Evolutionary conservation across 2,797 vertebrate species (phyloP).

Genomic region (Chaetodon trifasciatus): DNA sequence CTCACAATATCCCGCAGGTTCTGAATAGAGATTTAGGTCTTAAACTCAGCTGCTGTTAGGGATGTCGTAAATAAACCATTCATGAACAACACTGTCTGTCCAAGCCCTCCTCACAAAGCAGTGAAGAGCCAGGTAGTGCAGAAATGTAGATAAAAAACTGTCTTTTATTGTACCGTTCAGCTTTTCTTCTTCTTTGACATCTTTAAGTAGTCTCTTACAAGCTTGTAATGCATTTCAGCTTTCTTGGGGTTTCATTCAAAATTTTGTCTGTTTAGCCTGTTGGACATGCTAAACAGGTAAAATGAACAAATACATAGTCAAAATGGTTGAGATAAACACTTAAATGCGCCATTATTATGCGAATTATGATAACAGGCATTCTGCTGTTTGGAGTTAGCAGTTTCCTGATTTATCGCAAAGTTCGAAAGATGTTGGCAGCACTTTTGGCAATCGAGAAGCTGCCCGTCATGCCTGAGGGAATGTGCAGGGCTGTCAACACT

Average conservation of each 20-base stretch:
- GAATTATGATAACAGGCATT: too few species aligned
- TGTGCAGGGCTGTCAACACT: too few species aligned
- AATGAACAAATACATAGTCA: neutral
- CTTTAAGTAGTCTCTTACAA: neutral
- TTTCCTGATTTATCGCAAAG: too few species aligned
- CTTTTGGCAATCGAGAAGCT: too few species aligned
- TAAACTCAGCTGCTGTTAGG: slow-evolving; percentile 58
- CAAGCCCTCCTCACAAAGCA: slow-evolving; percentile 19
- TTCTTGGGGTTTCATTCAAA: neutral
- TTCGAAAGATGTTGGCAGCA: too few species aligned
- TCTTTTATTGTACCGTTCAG: neutral
- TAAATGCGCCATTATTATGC: neutral
- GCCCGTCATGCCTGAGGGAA: too few species aligned
- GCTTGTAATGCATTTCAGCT: neutral
- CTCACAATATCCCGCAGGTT: slow-evolving; percentile 54
- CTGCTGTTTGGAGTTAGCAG: too few species aligned
- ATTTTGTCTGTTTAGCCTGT: neutral
- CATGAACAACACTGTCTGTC: slow-evolving; percentile 51
- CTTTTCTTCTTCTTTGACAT: slow-evolving; percentile 4
- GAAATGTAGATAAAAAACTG: slow-evolving; percentile 20
- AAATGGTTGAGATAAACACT: neutral
- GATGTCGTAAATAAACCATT: slow-evolving; percentile 35
- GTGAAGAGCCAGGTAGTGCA: neutral
- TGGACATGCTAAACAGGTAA: neutral
- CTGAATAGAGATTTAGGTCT: slow-evolving; percentile 51